phyloP scores from a whole-genome alignment of 2,797 vertebrate genomes.

The Enteromius paludinosus region DNA sequence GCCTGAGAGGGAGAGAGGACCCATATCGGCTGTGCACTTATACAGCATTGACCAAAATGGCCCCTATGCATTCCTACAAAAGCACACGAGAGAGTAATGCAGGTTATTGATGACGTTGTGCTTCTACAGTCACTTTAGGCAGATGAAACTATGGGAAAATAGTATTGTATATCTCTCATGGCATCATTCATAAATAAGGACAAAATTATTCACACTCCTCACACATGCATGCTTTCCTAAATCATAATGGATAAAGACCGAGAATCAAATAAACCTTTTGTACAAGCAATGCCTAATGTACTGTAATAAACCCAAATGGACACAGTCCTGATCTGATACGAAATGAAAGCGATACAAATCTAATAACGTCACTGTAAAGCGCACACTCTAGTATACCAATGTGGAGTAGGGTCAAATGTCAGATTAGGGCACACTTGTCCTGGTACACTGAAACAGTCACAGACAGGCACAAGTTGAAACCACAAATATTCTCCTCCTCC shows the following conservation, averaged over 20 bases:
- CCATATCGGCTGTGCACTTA: background rate
- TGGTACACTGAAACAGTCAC: constrained; percentile 76
- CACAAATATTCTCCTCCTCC: constrained; percentile 65
- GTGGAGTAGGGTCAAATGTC: constrained; percentile 73
- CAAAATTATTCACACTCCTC: background rate
- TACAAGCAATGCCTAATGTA: constrained; percentile 18
- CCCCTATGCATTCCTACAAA: constrained; percentile 3
- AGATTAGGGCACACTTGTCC: constrained; percentile 65
- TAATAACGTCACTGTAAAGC: constrained; percentile 67
- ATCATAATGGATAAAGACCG: constrained; percentile 11
- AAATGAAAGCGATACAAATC: constrained; percentile 69
- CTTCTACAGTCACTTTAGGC: background rate
- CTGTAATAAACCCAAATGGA: constrained; percentile 50
- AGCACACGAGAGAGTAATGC: background rate
- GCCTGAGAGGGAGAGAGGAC: background rate
- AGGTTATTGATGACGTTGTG: constrained; percentile 13
- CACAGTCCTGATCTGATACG: constrained; percentile 30
- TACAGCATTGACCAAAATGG: background rate
- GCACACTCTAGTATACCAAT: constrained; percentile 67
- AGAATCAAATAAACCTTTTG: background rate
- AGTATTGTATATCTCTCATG: background rate
- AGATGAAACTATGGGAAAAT: background rate
- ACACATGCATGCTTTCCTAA: constrained; percentile 23
- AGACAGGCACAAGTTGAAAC: constrained; percentile 81
- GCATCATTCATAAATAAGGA: background rate